Evolutionary conservation across 2,797 vertebrate species (phyloP).

Genomic region (Syngnathus rostellatus): DNA sequence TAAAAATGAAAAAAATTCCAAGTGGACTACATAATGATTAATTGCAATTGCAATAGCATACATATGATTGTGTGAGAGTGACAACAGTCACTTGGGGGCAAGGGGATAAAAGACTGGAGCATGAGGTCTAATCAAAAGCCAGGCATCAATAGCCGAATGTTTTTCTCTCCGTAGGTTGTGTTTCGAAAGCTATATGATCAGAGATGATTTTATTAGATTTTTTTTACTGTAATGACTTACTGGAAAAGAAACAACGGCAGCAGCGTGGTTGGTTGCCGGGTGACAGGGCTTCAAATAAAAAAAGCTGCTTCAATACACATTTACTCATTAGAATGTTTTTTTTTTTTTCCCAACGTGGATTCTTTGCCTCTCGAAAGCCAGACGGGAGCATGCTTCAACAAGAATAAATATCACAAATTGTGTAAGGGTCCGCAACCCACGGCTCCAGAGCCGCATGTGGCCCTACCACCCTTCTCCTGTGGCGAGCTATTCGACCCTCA

Average conservation of each 20-base stretch:
- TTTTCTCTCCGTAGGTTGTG: not conserved
- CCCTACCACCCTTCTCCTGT: too few species aligned
- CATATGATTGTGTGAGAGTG: constrained; percentile 19
- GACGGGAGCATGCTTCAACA: not conserved
- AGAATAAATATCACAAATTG: not conserved
- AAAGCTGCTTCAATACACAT: not conserved
- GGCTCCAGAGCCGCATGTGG: too few species aligned
- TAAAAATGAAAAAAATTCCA: too few species aligned
- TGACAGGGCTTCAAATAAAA: constrained; percentile 8
- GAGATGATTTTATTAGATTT: not conserved
- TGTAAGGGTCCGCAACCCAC: too few species aligned
- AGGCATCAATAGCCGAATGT: not conserved
- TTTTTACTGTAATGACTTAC: constrained; percentile 1
- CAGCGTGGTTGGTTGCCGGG: not conserved
- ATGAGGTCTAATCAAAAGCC: constrained; percentile 4
- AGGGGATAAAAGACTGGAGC: not conserved
- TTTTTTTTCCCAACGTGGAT: not conserved
- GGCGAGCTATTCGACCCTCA: too few species aligned
- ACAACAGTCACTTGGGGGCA: constrained; percentile 17
- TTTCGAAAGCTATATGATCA: not conserved
- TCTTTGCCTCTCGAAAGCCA: not conserved
- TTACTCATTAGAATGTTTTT: not conserved
- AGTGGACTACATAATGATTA: constrained; percentile 43
- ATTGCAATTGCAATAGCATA: not conserved
- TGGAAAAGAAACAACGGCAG: not conserved